A percentile compares a stretch with the other conserved stretches of the same genome.
phyloP scores from a whole-genome alignment of 2,797 vertebrate genomes.

The Rhodeus uyekii region DNA sequence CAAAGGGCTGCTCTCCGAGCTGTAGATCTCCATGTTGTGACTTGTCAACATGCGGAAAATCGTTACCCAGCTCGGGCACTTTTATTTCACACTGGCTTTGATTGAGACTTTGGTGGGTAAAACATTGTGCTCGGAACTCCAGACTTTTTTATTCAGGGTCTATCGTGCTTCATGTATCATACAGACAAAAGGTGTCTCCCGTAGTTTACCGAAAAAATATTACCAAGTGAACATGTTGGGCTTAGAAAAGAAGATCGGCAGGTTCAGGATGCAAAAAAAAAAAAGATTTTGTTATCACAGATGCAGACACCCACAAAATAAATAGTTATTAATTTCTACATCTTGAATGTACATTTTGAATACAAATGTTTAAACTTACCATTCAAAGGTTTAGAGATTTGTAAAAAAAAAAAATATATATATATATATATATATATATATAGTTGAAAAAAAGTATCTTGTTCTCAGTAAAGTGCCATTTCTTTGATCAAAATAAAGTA shows the following conservation, averaged over 20 bases:
- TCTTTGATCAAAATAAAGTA: neutral
- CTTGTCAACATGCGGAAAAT: slow-evolving; percentile 83
- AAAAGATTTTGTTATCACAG: no score
- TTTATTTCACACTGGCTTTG: slow-evolving; percentile 69
- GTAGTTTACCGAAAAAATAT: slow-evolving; percentile 1
- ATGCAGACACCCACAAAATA: no score
- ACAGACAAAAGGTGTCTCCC: slow-evolving; percentile 13
- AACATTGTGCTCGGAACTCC: slow-evolving; percentile 60
- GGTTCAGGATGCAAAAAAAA: neutral
- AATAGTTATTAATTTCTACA: neutral
- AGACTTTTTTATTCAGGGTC: slow-evolving; percentile 30
- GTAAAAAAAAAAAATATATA: neutral
- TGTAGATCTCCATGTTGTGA: slow-evolving; percentile 83
- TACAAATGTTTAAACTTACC: neutral
- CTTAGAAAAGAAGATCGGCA: slow-evolving; percentile 31
- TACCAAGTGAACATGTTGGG: neutral
- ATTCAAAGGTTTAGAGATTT: neutral
- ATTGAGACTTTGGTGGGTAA: slow-evolving; percentile 45
- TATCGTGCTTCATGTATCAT: slow-evolving; percentile 27
- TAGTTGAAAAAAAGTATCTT: neutral
- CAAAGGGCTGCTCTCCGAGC: slow-evolving; percentile 81
- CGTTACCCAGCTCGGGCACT: slow-evolving; percentile 77
- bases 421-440: neutral
- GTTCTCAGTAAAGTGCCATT: neutral
- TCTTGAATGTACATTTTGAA: neutral